phyloP scores from a whole-genome alignment of 2,113 vertebrate species.

The Cyanoderma ruficeps region DNA sequence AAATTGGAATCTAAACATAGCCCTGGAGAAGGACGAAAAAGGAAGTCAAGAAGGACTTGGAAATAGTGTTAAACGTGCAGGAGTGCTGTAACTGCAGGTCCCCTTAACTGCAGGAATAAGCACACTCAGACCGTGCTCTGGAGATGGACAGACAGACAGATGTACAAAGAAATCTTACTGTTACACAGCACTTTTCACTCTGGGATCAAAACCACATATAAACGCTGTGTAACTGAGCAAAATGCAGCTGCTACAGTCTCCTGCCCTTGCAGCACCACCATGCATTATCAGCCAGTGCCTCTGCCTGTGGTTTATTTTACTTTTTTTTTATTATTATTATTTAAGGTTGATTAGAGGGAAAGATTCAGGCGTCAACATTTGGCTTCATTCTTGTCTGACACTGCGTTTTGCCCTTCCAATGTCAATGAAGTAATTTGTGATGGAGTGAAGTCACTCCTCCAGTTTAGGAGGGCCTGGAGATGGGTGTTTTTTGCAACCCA shows the following conservation, averaged over 20 bases:
- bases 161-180: background rate
- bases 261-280: background rate
- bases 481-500: background rate
- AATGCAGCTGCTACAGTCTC: background rate
- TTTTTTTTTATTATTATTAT: background rate
- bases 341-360: background rate
- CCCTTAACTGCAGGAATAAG: background rate
- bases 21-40: background rate
- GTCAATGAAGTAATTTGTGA: background rate
- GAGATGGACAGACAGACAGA: background rate
- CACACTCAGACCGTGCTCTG: background rate
- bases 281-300: accelerated
- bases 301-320: background rate
- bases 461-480: background rate
- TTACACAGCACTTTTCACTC: background rate
- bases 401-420: background rate
- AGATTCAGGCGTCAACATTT: background rate
- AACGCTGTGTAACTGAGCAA: background rate
- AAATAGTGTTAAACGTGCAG: background rate
- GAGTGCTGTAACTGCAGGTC: background rate
- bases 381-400: background rate
- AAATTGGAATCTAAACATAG: conserved; percentile 25
- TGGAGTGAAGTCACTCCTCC: background rate
- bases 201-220: background rate
- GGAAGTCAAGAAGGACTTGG: background rate